phyloP scores from a whole-genome alignment of 2,797 vertebrate genomes.

The Xenopus petersii region DNA sequence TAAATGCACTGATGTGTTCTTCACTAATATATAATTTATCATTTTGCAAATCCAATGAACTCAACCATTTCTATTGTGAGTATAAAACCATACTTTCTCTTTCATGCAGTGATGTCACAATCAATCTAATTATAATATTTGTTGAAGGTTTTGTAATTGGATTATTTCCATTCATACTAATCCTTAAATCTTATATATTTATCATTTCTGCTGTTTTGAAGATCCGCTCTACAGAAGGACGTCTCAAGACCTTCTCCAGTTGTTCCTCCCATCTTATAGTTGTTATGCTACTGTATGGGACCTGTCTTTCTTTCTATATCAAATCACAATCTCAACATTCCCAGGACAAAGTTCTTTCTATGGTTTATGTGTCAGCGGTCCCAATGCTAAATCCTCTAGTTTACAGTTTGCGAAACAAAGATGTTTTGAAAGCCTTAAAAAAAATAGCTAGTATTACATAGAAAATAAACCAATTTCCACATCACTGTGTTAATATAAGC shows the following conservation, averaged over 20 bases:
- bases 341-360: conserved; percentile 22
- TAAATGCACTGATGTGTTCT: background rate
- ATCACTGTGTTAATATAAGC: too few relatives aligned
- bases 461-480: too few relatives aligned
- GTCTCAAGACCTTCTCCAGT: background rate
- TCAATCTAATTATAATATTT: background rate
- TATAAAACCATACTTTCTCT: conserved; percentile 10
- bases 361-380: conserved; percentile 22
- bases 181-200: background rate
- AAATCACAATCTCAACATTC: conserved; percentile 17
- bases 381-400: conserved; percentile 35
- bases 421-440: conserved; percentile 15
- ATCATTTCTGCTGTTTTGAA: background rate
- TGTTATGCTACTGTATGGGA: background rate
- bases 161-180: background rate
- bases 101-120: conserved; percentile 6
- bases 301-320: conserved; percentile 31
- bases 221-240: background rate
- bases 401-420: conserved; percentile 40
- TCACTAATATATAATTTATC: background rate
- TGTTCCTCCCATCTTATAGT: background rate
- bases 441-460: background rate
- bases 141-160: background rate
- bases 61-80: conserved; percentile 37
- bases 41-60: conserved; percentile 9